Base-by-base conservation (phyloP, 2,797 vertebrate species). In the Gallinago solitaria region DNA sequence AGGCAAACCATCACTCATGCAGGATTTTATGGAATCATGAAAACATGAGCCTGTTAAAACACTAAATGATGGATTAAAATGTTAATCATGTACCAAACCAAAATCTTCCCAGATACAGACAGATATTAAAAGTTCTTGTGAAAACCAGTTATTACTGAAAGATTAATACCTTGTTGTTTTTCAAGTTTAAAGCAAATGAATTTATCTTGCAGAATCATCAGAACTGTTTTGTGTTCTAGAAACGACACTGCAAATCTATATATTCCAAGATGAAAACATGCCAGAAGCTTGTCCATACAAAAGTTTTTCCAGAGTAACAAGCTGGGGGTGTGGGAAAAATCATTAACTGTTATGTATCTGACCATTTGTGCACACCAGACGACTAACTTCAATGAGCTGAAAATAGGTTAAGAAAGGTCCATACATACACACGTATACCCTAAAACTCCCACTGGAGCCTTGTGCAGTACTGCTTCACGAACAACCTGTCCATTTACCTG, bases 121-220 rank as follows among this genome's bases (percentile, higher is more conserved):
- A 71, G 54, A 48, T 67, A 91, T 16, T 76, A 69, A 41, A 91
- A 64, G 33, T 63, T 70, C 41, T 24, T 83, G 20, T 39, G 47
- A 84, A 95, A 91, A 91, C 5, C 27, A 91, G 51, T 43, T 65
- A 39, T 24, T 91, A 67, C 37, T 51, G 70, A 68, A 41, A 90
- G 71, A 91, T 64, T 68, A 92, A 75, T 53, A 93, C 48, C 74
- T 94, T 83, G 30, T 94, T 83, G 30, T 48, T 97, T 96, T 94
- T 76, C 59, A 93, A 87, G 67, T 63, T 81, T 74, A 93, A 94
- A 87, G 70, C 77, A 91, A 90, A 88, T 9, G 1, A 64, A 63
- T 70, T n/a, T 39, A 33, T 60, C 56, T 67, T 89, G 93, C 83
- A 89, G 48, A 91, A 85, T 81, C 84, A 96, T 75, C 83, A 89